phyloP scores from a whole-genome alignment of 2,113 vertebrate genomes.

The Edolisoma coerulescens region DNA sequence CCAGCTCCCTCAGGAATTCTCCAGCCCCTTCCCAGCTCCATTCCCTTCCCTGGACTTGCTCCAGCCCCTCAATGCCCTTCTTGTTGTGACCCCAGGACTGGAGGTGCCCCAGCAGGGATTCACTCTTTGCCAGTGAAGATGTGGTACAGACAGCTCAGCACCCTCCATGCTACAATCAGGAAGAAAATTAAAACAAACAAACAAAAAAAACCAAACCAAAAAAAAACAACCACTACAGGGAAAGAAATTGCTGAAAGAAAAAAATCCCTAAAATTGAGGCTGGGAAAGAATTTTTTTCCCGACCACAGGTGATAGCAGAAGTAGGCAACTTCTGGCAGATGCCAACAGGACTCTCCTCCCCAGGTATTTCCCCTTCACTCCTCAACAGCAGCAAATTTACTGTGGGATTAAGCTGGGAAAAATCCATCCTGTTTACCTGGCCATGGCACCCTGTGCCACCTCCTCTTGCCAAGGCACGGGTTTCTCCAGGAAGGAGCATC shows the following conservation, averaged over 20 bases:
- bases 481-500: neutral
- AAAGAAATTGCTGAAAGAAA: neutral
- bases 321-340: neutral
- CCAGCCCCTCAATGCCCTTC: neutral
- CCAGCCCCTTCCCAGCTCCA: neutral
- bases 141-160: neutral
- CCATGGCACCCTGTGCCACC: neutral
- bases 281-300: neutral
- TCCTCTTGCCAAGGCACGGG: neutral
- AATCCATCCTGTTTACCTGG: neutral
- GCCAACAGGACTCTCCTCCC: neutral
- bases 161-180: no score
- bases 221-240: rapidly evolving
- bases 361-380: neutral
- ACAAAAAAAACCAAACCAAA: no score
- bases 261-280: neutral
- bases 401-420: neutral
- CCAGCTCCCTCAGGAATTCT: neutral
- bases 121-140: neutral
- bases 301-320: neutral
- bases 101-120: neutral
- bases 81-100: neutral
- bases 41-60: rapidly evolving
- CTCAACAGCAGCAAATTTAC: neutral
- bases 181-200: neutral